phyloP scores from a whole-genome alignment of 2,113 vertebrate species.

The Alexandromys fortis region DNA sequence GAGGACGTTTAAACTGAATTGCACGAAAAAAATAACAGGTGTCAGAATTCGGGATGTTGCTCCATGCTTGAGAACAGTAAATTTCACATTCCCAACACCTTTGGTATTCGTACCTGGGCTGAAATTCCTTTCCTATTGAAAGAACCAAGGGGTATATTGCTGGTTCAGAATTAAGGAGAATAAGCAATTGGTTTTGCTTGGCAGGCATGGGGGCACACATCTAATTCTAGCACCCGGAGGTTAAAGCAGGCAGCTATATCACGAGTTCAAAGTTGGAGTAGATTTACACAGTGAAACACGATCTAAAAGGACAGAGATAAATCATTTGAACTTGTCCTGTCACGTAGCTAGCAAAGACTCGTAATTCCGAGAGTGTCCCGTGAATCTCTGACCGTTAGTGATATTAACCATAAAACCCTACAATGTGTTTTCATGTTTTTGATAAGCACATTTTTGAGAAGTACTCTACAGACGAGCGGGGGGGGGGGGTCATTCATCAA shows the following conservation, averaged over 20 bases:
- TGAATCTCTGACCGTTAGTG: not conserved
- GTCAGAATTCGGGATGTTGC: not conserved
- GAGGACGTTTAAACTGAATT: not conserved
- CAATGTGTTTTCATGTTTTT: not conserved
- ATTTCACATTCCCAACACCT: not conserved
- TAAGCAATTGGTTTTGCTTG: not conserved
- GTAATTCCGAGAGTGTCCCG: not conserved
- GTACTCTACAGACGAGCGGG: not conserved
- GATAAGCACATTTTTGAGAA: not conserved
- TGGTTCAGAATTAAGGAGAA: not conserved
- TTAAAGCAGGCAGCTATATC: not conserved
- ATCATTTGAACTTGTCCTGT: not conserved
- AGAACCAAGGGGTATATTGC: not conserved
- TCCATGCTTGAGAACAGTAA: not conserved
- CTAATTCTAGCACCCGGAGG: not conserved
- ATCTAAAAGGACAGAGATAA: not conserved
- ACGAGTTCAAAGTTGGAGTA: not conserved
- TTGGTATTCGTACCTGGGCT: not conserved
- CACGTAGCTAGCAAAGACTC: not conserved
- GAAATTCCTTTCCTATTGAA: not conserved
- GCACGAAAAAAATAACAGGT: not conserved
- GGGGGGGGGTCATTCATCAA: not conserved
- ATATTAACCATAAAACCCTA: not conserved
- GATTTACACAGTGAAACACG: not conserved
- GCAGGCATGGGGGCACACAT: not conserved